Evolutionary conservation across 2,888 invertebrate species (phyloP).

Genomic region (Melieria omissa): DNA sequence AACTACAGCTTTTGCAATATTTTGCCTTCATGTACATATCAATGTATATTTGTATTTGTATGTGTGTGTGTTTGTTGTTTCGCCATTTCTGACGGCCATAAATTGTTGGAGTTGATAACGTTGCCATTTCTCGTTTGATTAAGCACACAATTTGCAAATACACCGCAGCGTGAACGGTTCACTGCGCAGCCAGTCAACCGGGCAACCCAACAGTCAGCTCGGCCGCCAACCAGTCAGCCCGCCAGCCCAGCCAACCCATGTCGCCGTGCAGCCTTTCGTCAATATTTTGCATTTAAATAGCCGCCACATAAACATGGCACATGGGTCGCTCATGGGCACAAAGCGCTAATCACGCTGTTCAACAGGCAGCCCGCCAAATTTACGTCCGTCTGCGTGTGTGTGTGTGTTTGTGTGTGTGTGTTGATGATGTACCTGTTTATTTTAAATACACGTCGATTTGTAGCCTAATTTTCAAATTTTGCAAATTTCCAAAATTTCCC

Average conservation of each 20-base stretch:
- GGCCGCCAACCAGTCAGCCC: background rate
- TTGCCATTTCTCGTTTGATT: background rate
- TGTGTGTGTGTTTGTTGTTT: background rate
- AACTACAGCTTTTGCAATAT: background rate
- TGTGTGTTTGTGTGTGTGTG: background rate
- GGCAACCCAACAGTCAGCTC: background rate
- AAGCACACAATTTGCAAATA: background rate
- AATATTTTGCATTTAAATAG: too few relatives aligned
- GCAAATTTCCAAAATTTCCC: too few relatives aligned
- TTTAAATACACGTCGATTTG: too few relatives aligned
- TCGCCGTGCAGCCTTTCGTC: too few relatives aligned
- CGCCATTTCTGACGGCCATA: background rate
- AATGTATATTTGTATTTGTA: background rate
- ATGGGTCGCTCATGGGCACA: too few relatives aligned
- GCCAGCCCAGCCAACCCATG: background rate
- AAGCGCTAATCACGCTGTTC: too few relatives aligned
- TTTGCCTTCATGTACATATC: too few relatives aligned
- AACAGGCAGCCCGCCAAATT: too few relatives aligned
- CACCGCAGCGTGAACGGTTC: background rate
- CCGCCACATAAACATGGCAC: too few relatives aligned
- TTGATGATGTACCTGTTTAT: background rate
- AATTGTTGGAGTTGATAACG: background rate
- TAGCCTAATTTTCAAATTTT: too few relatives aligned
- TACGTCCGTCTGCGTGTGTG: background rate
- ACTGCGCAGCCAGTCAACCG: background rate